Conservation (phyloP, 2,888 invertebrate genomes). For the Syrista parreyssii region DNA sequence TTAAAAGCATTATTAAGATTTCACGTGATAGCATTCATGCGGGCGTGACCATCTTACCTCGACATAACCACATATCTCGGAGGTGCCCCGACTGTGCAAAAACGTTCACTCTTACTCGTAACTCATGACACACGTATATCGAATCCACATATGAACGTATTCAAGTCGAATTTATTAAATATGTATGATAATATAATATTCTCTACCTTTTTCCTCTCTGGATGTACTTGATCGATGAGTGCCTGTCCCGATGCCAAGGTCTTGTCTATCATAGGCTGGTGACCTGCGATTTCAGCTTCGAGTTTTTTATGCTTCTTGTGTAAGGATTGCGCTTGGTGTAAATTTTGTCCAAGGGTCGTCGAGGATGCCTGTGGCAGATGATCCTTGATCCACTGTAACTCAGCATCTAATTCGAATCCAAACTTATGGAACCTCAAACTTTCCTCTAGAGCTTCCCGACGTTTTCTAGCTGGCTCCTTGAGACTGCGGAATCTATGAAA, state of each 20-base stretch:
- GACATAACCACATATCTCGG: conserved; percentile 41
- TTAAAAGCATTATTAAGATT: background rate
- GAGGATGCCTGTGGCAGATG: conserved; percentile 85
- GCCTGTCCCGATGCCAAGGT: conserved; percentile 82
- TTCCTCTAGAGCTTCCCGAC: conserved; percentile 85
- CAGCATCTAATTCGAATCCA: conserved; percentile 90
- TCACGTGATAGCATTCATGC: conserved; percentile 37
- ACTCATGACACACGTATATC: background rate
- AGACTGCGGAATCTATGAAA: conserved; percentile 73
- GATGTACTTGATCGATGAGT: conserved; percentile 82
- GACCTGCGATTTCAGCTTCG: conserved; percentile 87
- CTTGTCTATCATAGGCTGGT: conserved; percentile 86
- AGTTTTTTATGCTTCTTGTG: conserved; percentile 95
- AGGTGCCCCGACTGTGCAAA: conserved; percentile 57
- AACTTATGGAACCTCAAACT: conserved; percentile 90
- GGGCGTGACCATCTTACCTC: conserved; percentile 50
- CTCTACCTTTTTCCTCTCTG: conserved; percentile 79
- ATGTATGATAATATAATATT: background rate
- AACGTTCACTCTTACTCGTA: conserved; percentile 33
- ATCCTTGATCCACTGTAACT: conserved; percentile 95
- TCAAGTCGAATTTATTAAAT: background rate
- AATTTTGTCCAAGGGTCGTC: conserved; percentile 81
- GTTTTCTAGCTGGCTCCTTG: conserved; percentile 76
- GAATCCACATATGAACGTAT: background rate
- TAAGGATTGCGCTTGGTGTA: conserved; percentile 92